A percentile compares a stretch with the other conserved stretches of the same genome.
These are phyloP conservation scores for Jordanella pulchra DNA, from an alignment of 2,797 vertebrate genomes.

Conservation along the genomic window DNA sequence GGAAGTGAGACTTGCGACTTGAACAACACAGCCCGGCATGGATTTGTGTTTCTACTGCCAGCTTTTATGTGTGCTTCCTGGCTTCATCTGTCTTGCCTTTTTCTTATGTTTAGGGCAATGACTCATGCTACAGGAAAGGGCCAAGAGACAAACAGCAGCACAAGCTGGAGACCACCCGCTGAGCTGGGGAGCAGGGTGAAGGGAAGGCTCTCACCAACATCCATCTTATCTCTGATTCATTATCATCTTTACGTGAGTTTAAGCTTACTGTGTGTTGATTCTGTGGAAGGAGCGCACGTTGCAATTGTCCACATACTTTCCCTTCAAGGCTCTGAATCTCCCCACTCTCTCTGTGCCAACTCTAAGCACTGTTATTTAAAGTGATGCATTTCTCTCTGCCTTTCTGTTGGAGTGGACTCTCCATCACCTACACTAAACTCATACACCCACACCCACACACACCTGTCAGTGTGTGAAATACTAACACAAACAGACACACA, in stretches of 20 bases:
- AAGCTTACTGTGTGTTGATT: constrained; percentile 58
- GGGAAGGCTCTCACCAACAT: constrained; percentile 42
- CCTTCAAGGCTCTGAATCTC: constrained; percentile 47
- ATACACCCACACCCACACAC: constrained; percentile 11
- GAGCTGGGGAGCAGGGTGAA: constrained; percentile 41
- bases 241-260: constrained; percentile 60
- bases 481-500: constrained; percentile 32
- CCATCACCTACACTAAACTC: constrained; percentile 52
- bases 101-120: constrained; percentile 50
- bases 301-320: constrained; percentile 57
- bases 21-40: constrained; percentile 13
- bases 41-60: constrained; percentile 19
- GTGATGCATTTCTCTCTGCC: constrained; percentile 67
- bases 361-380: constrained; percentile 72
- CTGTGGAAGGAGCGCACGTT: constrained; percentile 48
- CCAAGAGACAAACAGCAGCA: constrained; percentile 51
- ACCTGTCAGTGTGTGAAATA: constrained; percentile 2
- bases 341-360: constrained; percentile 54
- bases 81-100: constrained; percentile 48
- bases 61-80: constrained; percentile 9
- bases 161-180: constrained; percentile 61
- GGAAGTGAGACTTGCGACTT: constrained; percentile 26
- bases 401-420: constrained; percentile 60
- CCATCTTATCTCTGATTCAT: constrained; percentile 62
- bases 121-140: constrained; percentile 47